Base-by-base conservation (phyloP, 2,888 invertebrate species). In the Arge pagana region DNA sequence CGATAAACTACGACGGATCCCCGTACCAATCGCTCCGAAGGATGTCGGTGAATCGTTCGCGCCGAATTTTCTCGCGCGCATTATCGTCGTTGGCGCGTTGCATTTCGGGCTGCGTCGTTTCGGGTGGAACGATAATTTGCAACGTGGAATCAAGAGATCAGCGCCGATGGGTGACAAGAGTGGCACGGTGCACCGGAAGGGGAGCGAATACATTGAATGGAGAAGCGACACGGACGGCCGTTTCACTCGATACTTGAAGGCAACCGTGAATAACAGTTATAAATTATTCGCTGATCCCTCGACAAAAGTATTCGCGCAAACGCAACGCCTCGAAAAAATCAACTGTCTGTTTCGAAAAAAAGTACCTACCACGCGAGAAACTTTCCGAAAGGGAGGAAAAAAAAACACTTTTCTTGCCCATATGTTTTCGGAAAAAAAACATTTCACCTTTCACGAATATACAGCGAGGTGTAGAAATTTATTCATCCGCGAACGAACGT, bases 241-340 rank as follows among this genome's bases (percentile, higher is more conserved):
- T 52, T 59, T 50, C 52, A 54, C 56, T 56, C 55, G 58, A 54
- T 53, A 49, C 50, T 53, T 55, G 55, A 63, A 65, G 66, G 65
- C 67, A 66, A 61, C 65, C 65, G 65, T 67, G 65, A 66, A 67
- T 67, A 67, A 67, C 61, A 56, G 64, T 61, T 66, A 67, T 66
- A 66, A 66, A 67, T 66, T 60, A 60, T 58, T 57, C 54, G 48
- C 39, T 33, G 24, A n/a, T n/a, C n/a, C n/a, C n/a, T n/a, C n/a
- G n/a, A n/a, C n/a, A n/a, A n/a, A n/a, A n/a, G n/a, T n/a, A n/a
- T n/a, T n/a, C n/a, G n/a, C n/a, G n/a, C n/a, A n/a, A n/a, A n/a
- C n/a, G n/a, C n/a, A n/a, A n/a, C n/a, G 50, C 55, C 51, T 55
- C 58, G 56, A 35, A 48, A 35, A 54, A 30, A 43, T 24, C 15